phyloP scores from a whole-genome alignment of 2,888 invertebrate species.

The Meta bourneti region DNA sequence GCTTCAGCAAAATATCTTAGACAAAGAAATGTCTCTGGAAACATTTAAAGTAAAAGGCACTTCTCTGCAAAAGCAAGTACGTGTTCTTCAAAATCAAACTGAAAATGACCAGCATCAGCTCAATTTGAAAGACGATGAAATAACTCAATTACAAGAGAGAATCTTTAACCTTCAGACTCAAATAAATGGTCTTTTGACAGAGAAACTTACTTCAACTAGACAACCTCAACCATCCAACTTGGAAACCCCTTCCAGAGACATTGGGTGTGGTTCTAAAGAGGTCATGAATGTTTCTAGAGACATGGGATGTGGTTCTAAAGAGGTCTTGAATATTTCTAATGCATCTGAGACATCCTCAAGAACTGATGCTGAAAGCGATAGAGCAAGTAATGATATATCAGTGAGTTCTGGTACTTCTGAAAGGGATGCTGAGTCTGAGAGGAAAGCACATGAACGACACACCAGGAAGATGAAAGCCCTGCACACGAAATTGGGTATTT shows the following conservation, averaged over 20 bases:
- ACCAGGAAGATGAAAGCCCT: conserved; percentile 44
- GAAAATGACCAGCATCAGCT: conserved; percentile 16
- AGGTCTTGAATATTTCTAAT: background rate
- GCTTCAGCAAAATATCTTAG: conserved; percentile 17
- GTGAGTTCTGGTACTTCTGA: conserved; percentile 16
- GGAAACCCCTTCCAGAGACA: background rate
- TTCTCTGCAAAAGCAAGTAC: conserved; percentile 21
- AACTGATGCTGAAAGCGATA: background rate
- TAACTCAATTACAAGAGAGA: conserved; percentile 45
- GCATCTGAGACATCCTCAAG: background rate
- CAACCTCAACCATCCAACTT: background rate
- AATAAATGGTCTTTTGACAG: conserved; percentile 19
- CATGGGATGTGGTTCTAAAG: background rate
- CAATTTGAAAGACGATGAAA: conserved; percentile 49
- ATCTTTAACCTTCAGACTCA: conserved; percentile 51
- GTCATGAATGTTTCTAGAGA: background rate
- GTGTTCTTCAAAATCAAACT: background rate
- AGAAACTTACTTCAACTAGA: background rate
- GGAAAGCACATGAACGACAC: conserved; percentile 1
- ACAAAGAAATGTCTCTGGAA: conserved; percentile 42
- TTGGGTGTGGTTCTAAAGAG: background rate
- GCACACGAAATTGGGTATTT: conserved; percentile 34
- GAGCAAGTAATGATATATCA: background rate
- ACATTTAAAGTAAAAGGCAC: background rate
- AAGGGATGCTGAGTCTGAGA: background rate